Evolutionary conservation across 2,113 vertebrate genomes (phyloP).

Genomic region (Equus przewalskii): DNA sequence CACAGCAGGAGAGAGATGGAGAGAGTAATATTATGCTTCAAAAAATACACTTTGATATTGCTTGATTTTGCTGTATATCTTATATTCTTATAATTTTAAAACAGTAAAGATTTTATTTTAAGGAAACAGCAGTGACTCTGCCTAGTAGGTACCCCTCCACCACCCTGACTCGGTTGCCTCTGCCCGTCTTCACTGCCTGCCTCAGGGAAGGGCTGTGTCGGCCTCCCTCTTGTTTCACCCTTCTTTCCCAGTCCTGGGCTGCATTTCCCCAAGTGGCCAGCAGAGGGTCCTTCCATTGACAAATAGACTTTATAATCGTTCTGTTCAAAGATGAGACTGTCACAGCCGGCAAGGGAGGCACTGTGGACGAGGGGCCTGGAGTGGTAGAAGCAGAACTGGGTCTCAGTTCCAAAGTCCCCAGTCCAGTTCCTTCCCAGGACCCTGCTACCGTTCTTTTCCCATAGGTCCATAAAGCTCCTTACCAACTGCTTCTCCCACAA

Average conservation of each 20-base stretch:
- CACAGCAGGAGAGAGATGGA: not conserved
- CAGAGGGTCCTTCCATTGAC: conserved; percentile 38
- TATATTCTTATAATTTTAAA: not conserved
- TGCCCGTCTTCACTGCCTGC: not conserved
- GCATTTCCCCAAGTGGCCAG: conserved; percentile 56
- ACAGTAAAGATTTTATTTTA: not conserved
- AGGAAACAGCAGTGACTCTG: not conserved
- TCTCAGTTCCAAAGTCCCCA: not conserved
- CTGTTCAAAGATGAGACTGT: not conserved
- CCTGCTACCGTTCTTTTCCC: not conserved
- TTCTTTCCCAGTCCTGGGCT: not conserved
- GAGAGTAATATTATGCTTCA: not conserved
- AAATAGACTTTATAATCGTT: not conserved
- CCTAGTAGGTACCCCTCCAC: not conserved
- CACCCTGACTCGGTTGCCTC: not conserved
- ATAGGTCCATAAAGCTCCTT: conserved; percentile 34
- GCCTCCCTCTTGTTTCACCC: not conserved
- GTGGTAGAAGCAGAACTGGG: not conserved
- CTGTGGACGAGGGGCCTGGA: not conserved
- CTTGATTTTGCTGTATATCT: not conserved
- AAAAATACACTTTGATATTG: not conserved
- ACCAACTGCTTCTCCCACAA: conserved; percentile 15
- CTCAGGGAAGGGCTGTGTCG: no score
- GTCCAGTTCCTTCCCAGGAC: not conserved
- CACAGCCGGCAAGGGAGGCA: not conserved